Evolutionary conservation across 2,888 invertebrate genomes (phyloP), one percentile per base, ranked within the genome.

Genomic region (Coenonympha glycerion): DNA sequence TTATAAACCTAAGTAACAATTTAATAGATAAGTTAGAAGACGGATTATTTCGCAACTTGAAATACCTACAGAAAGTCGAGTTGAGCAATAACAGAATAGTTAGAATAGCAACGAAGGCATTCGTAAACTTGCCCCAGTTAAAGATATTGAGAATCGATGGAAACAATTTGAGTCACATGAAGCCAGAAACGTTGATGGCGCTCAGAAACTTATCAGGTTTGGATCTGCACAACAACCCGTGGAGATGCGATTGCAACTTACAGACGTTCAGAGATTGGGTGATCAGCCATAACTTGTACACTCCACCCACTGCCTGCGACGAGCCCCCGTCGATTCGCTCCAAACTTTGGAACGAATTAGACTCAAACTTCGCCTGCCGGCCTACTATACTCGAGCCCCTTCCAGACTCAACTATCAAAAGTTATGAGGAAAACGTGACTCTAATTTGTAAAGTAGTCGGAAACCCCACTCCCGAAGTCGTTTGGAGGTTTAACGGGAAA

Each of bases 201-300:
- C 79, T 95, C 39, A 86, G 89, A 37, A 92, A 91, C 68, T 84
- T 96, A 50, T 90, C 90, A 19, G 93, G 93, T 48, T 79, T 97
- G 30, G 92, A 92, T 63, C 82, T 96, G 34, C 91, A 92, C 64
- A 91, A 92, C 59, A 97, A 97, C 73, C 93, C 93, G 0, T 97
- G 96, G 96, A 90, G 92, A 52, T 97, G 97, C 74, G 95, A 96
- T 66, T 97, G 97, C 73, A 91, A 92, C 61, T 81, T 97, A 57
- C 91, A 93, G 68, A 88, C 90, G 44, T 94, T 96, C 62, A 89
- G 95, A 30, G 92, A 94, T 66, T 95, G 93, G 90, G 91, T 91
- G 53, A 89, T 93, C 48, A 88, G 89, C 59, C 90, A 90, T 57
- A 94, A 93, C 53, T 85, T 96, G 48, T 93, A 95, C 66, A 92